A percentile compares a stretch with the other conserved stretches of the same genome.
Evolutionary conservation across 37 sponge, comb jelly and placozoan genomes (phyloP).

Genomic region (Halisarca cf. caerulea): DNA sequence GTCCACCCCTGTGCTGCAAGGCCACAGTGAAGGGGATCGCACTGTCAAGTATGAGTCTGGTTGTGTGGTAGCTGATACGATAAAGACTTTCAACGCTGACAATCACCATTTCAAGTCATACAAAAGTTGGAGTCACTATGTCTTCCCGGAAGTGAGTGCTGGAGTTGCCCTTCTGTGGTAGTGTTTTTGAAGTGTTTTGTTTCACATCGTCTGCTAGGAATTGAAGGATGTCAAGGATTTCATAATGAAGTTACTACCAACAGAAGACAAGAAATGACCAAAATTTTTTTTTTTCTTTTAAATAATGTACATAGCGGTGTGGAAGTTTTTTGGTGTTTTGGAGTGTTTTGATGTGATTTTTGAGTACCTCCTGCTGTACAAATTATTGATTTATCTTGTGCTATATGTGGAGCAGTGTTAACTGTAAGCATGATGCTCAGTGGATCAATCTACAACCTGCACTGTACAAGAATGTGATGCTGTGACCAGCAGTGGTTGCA

Average conservation of each 20-base stretch:
- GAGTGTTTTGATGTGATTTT: too few relatives aligned
- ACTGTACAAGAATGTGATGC: too few relatives aligned
- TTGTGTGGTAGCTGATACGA: slow-evolving; percentile 29
- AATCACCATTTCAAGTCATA: slow-evolving; percentile 65
- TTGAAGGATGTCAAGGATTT: neutral
- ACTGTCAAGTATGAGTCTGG: slow-evolving; percentile 55
- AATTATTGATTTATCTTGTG: too few relatives aligned
- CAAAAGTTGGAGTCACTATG: slow-evolving; percentile 51
- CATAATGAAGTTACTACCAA: neutral
- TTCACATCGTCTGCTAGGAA: neutral
- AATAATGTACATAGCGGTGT: neutral
- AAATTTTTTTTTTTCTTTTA: neutral
- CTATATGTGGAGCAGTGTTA: too few relatives aligned
- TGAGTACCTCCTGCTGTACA: too few relatives aligned
- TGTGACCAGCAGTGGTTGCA: too few relatives aligned
- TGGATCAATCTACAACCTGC: too few relatives aligned
- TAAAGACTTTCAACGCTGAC: slow-evolving; percentile 57
- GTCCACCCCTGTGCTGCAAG: slow-evolving; percentile 64
- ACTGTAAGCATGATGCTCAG: too few relatives aligned
- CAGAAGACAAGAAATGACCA: neutral
- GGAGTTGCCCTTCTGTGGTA: neutral
- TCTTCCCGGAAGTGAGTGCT: slow-evolving; percentile 49
- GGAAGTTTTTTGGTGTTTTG: too few relatives aligned
- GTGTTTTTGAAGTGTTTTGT: neutral
- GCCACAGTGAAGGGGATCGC: slow-evolving; percentile 76